Evolutionary conservation across 2,888 invertebrate species (phyloP), one percentile per base, ranked within the genome.

Genomic region (Mycalesis mineus): DNA sequence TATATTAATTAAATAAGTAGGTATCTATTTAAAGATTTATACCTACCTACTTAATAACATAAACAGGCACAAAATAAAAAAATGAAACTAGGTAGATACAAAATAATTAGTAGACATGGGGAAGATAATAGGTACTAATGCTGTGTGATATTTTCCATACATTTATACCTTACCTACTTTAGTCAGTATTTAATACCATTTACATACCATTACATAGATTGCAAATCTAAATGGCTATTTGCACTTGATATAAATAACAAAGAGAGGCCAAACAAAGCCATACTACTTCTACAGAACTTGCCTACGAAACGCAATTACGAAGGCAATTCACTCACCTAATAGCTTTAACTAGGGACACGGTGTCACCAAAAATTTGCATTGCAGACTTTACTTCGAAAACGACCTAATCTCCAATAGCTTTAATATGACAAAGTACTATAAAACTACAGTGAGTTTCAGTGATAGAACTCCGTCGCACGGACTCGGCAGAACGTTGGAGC

Each of bases 301-400:
- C 80, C 83, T 84, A 82, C 87, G 73, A 85, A 88, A 90, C 82
- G 75, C 81, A 88, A 85, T 90, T 86, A 88, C 80, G 72, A 78
- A 76, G 80, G 81, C 88, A 85, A 84, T 87, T 75, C 77, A 77
- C 78, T 82, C 80, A 79, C 77, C 72, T 86, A 85, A 84, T 86
- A 82, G 80, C 83, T 77, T 74, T 80, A 61, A 80, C 77, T 70
- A 63, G 70, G 74, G 77, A 77, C 76, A 74, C 78, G 78, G 74
- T 83, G 84, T 85, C 84, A 81, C 86, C 85, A 80, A 86, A 87
- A 87, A 84, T 84, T 85, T 84, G 84, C 84, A 85, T 85, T 61
- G 70, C 72, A 57, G 66, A 65, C 60, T 65, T 67, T 65, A 71
- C 65, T 69, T 69, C 62, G 64, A 65, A 74, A 83, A 80, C 71